A percentile compares a stretch with the other conserved stretches of the same genome.
Evolutionary conservation across 2,113 vertebrate genomes (phyloP).

Genomic region (Actenoides lindsayi): DNA sequence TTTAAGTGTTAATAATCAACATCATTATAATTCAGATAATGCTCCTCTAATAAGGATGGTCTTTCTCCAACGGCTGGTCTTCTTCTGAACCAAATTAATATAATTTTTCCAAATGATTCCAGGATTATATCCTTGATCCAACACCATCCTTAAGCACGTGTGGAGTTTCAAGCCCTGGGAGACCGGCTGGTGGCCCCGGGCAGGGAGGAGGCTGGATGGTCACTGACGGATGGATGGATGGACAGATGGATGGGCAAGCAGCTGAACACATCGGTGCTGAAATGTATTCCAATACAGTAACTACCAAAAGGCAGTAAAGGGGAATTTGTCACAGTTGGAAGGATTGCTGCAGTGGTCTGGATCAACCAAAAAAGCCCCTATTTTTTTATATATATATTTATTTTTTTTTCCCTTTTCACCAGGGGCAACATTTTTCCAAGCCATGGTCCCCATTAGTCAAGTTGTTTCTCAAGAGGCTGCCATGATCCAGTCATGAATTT

Average conservation of each 20-base stretch:
- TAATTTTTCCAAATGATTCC: fast-evolving
- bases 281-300: neutral
- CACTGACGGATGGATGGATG: too few species aligned
- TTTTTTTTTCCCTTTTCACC: neutral
- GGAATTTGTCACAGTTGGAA: neutral
- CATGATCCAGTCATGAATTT: constrained; percentile 45
- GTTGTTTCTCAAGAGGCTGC: constrained; percentile 34
- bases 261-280: neutral
- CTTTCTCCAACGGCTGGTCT: neutral
- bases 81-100: neutral
- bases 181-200: fast-evolving
- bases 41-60: neutral
- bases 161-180: neutral
- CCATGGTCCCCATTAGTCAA: constrained; percentile 5
- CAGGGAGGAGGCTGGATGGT: neutral
- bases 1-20: fast-evolving
- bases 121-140: neutral
- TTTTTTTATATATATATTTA: neutral
- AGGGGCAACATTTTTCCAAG: constrained; percentile 11
- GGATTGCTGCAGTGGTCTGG: neutral
- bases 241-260: neutral
- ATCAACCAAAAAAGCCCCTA: neutral
- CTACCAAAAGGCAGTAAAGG: neutral
- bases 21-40: neutral
- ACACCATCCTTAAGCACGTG: fast-evolving